Percentiles rank a stretch among this genome's conserved stretches.
Evolutionary conservation across 2,888 invertebrate genomes (phyloP).

Genomic region (Aspidapion aeneum): DNA sequence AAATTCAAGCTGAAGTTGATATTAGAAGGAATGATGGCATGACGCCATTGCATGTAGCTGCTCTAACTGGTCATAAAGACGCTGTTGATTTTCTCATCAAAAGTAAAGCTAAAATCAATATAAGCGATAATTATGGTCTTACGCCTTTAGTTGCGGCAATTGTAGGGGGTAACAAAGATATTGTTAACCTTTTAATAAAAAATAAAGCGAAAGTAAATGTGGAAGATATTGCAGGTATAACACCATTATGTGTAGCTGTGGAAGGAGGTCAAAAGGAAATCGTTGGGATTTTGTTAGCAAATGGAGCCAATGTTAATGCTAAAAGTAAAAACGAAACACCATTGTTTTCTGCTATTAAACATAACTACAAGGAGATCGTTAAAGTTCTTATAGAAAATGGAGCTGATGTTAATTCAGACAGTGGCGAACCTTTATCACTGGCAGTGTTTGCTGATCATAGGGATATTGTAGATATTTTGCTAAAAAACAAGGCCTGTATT

Average conservation of each 20-base stretch:
- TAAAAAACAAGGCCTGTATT: conserved; percentile 17
- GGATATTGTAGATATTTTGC: conserved; percentile 5
- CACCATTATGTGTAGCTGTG: too few relatives aligned
- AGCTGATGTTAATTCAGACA: conserved; percentile 13
- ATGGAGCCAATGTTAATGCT: conserved; percentile 28
- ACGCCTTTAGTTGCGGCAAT: too few relatives aligned
- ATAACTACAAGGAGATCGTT: conserved; percentile 28
- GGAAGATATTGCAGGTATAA: too few relatives aligned
- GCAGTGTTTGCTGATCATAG: neutral
- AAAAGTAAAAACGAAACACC: conserved; percentile 27
- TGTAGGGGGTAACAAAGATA: too few relatives aligned
- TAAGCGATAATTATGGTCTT: too few relatives aligned
- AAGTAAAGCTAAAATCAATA: too few relatives aligned
- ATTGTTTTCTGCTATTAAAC: conserved; percentile 32
- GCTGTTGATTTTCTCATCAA: too few relatives aligned
- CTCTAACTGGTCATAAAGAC: conserved; percentile 48
- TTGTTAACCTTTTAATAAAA: too few relatives aligned
- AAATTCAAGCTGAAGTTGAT: conserved; percentile 23
- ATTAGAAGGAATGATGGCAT: conserved; percentile 34
- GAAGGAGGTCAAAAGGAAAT: too few relatives aligned
- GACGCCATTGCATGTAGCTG: conserved; percentile 52
- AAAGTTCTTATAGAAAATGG: conserved; percentile 18
- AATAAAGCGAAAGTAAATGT: too few relatives aligned
- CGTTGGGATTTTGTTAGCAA: conserved; percentile 38
- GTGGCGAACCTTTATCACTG: neutral